Evolutionary conservation across 2,888 invertebrate species (phyloP).

Genomic region (Macaria notata): DNA sequence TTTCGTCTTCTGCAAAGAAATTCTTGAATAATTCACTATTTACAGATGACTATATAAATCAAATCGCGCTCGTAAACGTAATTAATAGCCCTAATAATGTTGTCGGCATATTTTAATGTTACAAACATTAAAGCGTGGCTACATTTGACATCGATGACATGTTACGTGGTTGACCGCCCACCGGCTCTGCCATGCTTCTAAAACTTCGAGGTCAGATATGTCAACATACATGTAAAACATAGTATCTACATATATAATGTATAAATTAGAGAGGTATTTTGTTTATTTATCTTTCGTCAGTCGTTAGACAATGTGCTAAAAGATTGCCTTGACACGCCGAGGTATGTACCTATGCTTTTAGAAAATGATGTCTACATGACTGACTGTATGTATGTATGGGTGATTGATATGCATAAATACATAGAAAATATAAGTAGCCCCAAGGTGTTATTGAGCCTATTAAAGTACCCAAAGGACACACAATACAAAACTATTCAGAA

Average conservation of each 20-base stretch:
- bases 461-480: too few relatives aligned
- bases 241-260: not conserved
- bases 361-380: slow-evolving; percentile 1
- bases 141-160: slow-evolving; percentile 30
- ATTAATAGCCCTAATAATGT: slow-evolving; percentile 1
- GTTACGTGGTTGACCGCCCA: slow-evolving; percentile 34
- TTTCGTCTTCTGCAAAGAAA: not conserved
- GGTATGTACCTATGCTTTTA: not conserved
- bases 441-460: too few relatives aligned
- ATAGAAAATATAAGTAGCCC: too few relatives aligned
- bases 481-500: too few relatives aligned
- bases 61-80: not conserved
- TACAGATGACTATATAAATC: not conserved
- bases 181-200: slow-evolving; percentile 23
- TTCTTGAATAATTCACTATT: not conserved
- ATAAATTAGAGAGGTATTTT: slow-evolving; percentile 11
- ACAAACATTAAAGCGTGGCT: slow-evolving; percentile 20
- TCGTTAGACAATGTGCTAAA: slow-evolving; percentile 7
- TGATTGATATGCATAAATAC: not conserved
- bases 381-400: not conserved
- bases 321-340: slow-evolving; percentile 2
- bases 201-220: slow-evolving; percentile 30
- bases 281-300: slow-evolving; percentile 17
- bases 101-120: slow-evolving; percentile 10
- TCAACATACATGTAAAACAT: slow-evolving; percentile 23